phyloP scores from a whole-genome alignment of 2,797 vertebrate species.

The Xenops minutus region DNA sequence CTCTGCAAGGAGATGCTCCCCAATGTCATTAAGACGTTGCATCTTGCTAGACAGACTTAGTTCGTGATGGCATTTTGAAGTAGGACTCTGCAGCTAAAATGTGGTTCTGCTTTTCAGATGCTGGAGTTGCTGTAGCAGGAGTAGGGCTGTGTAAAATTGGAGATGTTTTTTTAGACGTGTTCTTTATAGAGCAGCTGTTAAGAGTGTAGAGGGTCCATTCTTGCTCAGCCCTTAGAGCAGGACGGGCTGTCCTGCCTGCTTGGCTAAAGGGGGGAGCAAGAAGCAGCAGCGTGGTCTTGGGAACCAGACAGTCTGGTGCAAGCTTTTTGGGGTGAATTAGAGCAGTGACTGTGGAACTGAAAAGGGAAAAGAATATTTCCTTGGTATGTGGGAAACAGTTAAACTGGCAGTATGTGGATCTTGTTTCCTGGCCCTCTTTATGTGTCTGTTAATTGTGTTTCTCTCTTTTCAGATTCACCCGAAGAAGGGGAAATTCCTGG shows the following conservation, averaged over 20 bases:
- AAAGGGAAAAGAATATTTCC: not conserved
- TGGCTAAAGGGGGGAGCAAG: not conserved
- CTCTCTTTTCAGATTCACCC: slow-evolving; percentile 82
- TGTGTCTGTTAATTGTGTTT: not conserved
- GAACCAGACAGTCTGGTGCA: not conserved
- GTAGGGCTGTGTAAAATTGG: not conserved
- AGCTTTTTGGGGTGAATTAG: not conserved
- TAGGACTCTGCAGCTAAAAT: not conserved
- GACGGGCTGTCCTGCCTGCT: not conserved
- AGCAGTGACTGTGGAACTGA: not conserved
- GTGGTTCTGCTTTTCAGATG: not conserved
- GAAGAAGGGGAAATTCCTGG: slow-evolving; percentile 90
- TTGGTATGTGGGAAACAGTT: not conserved
- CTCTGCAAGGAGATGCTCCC: not conserved
- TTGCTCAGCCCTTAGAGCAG: not conserved
- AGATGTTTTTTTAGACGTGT: not conserved
- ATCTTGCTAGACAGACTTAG: not conserved
- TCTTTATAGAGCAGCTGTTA: not conserved
- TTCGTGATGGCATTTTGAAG: not conserved
- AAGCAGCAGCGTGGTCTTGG: not conserved
- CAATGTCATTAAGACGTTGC: not conserved
- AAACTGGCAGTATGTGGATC: not conserved
- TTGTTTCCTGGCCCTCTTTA: not conserved
- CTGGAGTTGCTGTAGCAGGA: not conserved
- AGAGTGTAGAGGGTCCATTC: not conserved